Evolutionary conservation across 2,797 vertebrate species (phyloP).

Genomic region (Notoglanidium macrostoma): DNA sequence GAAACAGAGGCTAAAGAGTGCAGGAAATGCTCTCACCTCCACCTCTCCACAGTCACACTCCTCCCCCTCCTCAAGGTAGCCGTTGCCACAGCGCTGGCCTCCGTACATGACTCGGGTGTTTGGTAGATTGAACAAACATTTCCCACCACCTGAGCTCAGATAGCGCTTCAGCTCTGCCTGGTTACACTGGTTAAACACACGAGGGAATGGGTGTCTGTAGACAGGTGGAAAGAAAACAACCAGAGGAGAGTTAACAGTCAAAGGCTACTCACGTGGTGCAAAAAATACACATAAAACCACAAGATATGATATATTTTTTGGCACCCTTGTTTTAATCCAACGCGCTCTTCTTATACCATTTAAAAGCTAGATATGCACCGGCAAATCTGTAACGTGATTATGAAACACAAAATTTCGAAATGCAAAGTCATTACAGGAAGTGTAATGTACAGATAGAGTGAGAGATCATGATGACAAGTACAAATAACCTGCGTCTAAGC

Average conservation of each 20-base stretch:
- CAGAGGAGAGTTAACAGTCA: not conserved
- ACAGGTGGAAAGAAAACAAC: not conserved
- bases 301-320: not conserved
- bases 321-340: not conserved
- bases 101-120: conserved; percentile 88
- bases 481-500: not conserved
- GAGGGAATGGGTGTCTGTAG: conserved; percentile 89
- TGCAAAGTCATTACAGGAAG: not conserved
- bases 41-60: conserved; percentile 96
- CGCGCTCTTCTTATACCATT: not conserved
- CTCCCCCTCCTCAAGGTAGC: conserved; percentile 96
- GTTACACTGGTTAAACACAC: conserved; percentile 91
- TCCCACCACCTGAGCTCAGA: conserved; percentile 91
- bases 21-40: conserved; percentile 77
- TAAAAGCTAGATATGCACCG: not conserved
- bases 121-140: conserved; percentile 94
- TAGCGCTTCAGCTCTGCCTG: conserved; percentile 85
- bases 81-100: conserved; percentile 92
- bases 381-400: not conserved
- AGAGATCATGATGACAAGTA: not conserved
- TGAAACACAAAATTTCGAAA: not conserved
- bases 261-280: not conserved
- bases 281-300: not conserved
- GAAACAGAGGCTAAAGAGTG: not conserved
- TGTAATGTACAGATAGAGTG: not conserved